Evolutionary conservation across 2,888 invertebrate genomes (phyloP).

Genomic region (Morpho helenor): DNA sequence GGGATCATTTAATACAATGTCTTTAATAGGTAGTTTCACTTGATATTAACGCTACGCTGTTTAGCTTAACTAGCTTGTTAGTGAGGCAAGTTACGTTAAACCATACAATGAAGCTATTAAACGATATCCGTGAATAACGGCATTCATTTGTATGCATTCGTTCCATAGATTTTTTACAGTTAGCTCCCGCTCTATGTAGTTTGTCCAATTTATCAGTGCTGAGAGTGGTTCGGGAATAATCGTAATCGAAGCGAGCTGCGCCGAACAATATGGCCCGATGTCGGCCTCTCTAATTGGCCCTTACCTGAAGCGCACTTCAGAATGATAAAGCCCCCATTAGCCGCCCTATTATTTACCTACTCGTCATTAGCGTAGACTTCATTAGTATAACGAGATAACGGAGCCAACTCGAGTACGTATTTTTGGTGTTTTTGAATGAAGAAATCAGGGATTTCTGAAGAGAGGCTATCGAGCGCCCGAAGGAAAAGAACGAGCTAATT

Average conservation of each 20-base stretch:
- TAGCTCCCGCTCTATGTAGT: slow-evolving; percentile 32
- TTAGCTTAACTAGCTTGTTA: too few relatives aligned
- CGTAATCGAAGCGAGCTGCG: slow-evolving; percentile 75
- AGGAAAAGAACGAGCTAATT: slow-evolving; percentile 53
- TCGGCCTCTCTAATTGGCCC: slow-evolving; percentile 78
- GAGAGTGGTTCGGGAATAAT: slow-evolving; percentile 74
- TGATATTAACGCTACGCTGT: too few relatives aligned
- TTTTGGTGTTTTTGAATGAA: slow-evolving; percentile 62
- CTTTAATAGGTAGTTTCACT: too few relatives aligned
- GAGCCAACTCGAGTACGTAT: slow-evolving; percentile 64
- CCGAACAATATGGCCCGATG: slow-evolving; percentile 78
- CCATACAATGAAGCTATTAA: slow-evolving; percentile 3
- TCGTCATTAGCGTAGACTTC: slow-evolving; percentile 80
- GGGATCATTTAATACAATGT: too few relatives aligned
- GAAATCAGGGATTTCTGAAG: slow-evolving; percentile 49
- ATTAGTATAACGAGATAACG: slow-evolving; percentile 80
- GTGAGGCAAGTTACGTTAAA: neutral
- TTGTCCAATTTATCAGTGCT: slow-evolving; percentile 76
- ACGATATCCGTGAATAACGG: slow-evolving; percentile 1
- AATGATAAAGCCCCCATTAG: slow-evolving; percentile 80
- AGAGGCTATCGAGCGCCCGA: slow-evolving; percentile 38
- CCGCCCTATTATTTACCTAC: slow-evolving; percentile 80
- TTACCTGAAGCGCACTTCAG: slow-evolving; percentile 79
- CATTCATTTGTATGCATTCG: slow-evolving; percentile 6
- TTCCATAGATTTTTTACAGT: slow-evolving; percentile 1